Conservation (phyloP, 2,113 vertebrate species). For the Oxygymnocypris stewartii region DNA sequence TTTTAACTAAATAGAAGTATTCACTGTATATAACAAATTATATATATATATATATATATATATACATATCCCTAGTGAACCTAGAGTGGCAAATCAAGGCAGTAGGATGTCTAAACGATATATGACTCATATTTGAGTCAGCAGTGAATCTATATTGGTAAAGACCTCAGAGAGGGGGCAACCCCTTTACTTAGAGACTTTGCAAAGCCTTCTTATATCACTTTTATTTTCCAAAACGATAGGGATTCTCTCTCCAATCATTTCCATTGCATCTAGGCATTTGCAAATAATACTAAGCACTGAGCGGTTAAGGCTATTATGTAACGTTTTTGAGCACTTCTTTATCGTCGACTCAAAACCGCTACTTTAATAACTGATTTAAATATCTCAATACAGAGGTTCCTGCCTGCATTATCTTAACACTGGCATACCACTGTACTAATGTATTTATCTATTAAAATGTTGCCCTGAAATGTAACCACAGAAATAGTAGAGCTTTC, state of each 20-base stretch:
- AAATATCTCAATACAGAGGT: background rate
- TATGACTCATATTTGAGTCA: constrained; percentile 26
- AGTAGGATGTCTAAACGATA: constrained; percentile 9
- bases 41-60: too few relatives aligned
- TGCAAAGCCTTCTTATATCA: background rate
- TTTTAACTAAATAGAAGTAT: too few relatives aligned
- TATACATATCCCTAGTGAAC: background rate
- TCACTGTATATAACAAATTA: too few relatives aligned
- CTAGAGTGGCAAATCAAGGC: constrained; percentile 7
- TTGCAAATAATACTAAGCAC: constrained; percentile 11
- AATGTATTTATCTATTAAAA: constrained; percentile 7
- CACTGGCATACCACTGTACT: background rate
- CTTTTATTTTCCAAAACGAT: constrained; percentile 6
- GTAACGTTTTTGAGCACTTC: constrained; percentile 12
- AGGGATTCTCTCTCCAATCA: constrained; percentile 6
- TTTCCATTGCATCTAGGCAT: constrained; percentile 16
- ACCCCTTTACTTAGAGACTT: background rate
- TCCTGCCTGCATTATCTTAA: background rate
- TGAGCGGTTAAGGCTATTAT: constrained; percentile 22
- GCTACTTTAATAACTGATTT: background rate
- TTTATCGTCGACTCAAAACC: constrained; percentile 8
- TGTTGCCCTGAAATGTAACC: background rate
- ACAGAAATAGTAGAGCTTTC: background rate
- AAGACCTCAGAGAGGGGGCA: background rate
- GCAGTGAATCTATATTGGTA: background rate